Base-by-base conservation (phyloP, 2,113 vertebrate species). In the Eupsittula cactorum region DNA sequence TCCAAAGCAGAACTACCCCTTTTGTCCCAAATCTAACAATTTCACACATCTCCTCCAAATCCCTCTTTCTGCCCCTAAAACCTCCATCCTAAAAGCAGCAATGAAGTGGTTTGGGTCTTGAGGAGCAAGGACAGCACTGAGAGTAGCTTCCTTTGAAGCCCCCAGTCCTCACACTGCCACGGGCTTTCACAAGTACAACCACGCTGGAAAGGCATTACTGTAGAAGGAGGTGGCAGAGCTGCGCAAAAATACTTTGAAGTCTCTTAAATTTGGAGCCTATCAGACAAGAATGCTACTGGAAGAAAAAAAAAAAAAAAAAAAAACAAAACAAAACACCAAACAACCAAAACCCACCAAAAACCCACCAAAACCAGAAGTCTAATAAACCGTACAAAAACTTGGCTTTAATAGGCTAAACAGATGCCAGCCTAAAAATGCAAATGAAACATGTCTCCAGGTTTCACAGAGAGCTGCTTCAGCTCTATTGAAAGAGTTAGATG, bases 351-450 rank as follows among this genome's bases (percentile, higher is more conserved):
- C 19, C 31, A n/a, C 52, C 29, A 57, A 57, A 33, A 55, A 8
- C 11, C 18, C 29, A 33, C 55, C n/a, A 57, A 62, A 46, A 60
- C 2, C 29, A 49, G 19, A 69, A 57, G 41, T 33, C 64, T 63
- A 59, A 91, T 16, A 78, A 70, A 57, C 20, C 19, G 7, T 9
- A 33, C 7, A 39, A 82, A 81, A 75, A 57, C 9, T 18, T 93
- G 77, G 39, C 57, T 87, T 73, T 79, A 69, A 71, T 7, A 69
- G 57, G 44, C 67, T 44, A 57, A n/a, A 69, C 3, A 64, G 69
- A 75, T 65, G 39, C 78, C 89, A 95, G 75, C 11, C 74, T 89
- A 68, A 82, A 91, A 80, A 90, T 74, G 75, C 70, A 90, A 81
- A 74, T 55, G 39, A 53, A 81, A 62, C 44, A 23, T 1, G 8